phyloP scores from a whole-genome alignment of 2,888 invertebrate species.

The Lepeophtheirus nordmannii region DNA sequence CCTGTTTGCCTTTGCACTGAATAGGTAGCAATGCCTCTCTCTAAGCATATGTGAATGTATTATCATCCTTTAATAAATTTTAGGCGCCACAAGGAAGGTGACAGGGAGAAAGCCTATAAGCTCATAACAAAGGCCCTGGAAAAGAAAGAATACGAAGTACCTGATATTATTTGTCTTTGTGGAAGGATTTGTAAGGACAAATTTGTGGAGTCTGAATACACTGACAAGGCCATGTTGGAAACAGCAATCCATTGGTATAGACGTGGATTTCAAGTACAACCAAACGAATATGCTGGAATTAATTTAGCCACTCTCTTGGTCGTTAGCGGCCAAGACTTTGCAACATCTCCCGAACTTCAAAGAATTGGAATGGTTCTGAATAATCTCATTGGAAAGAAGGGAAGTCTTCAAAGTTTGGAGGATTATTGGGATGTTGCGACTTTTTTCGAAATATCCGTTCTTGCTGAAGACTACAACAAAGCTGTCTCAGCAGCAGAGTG shows the following conservation, averaged over 20 bases:
- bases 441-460: slow-evolving; percentile 92
- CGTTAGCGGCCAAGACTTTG: slow-evolving; percentile 88
- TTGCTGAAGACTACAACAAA: slow-evolving; percentile 90
- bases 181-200: slow-evolving; percentile 94
- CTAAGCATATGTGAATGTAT: neutral
- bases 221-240: slow-evolving; percentile 67
- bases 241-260: slow-evolving; percentile 94
- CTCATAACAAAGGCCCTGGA: slow-evolving; percentile 81
- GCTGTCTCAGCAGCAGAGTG: slow-evolving; percentile 91
- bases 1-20: slow-evolving; percentile 90
- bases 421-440: slow-evolving; percentile 99
- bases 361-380: slow-evolving; percentile 88
- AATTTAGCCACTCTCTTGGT: slow-evolving; percentile 92
- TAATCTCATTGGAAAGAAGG: slow-evolving; percentile 93
- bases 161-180: slow-evolving; percentile 91
- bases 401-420: slow-evolving; percentile 72
- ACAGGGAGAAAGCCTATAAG: slow-evolving; percentile 77
- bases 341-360: slow-evolving; percentile 72
- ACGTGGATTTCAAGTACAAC: slow-evolving; percentile 92
- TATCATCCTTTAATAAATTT: neutral
- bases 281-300: slow-evolving; percentile 96
- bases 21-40: slow-evolving; percentile 43
- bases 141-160: slow-evolving; percentile 82
- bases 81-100: slow-evolving; percentile 79
- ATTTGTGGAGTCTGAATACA: slow-evolving; percentile 87